Percentiles rank a stretch among this genome's conserved stretches.
phyloP scores from a whole-genome alignment of 2,888 invertebrate species.

The Oscheius sp. region DNA sequence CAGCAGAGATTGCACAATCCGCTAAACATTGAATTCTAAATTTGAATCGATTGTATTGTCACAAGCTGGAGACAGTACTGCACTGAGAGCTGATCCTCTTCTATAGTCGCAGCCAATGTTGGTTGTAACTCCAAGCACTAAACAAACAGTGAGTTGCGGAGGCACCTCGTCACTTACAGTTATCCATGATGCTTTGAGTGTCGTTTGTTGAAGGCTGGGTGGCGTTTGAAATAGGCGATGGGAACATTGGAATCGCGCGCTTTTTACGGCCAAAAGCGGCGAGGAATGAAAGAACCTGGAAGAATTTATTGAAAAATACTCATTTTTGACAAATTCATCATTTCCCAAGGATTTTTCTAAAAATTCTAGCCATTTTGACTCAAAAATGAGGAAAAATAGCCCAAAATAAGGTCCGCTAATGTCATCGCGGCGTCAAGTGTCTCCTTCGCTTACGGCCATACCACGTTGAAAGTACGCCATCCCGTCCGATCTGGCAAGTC shows the following conservation, averaged over 20 bases:
- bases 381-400: no score
- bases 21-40: constrained; percentile 1
- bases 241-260: neutral
- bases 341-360: no score
- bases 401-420: no score
- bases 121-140: constrained; percentile 47
- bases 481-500: no score
- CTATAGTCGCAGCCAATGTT: constrained; percentile 49
- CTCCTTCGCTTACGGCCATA: no score
- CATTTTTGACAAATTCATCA: no score
- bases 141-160: neutral
- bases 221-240: neutral
- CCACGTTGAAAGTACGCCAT: no score
- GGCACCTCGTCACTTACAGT: neutral
- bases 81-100: constrained; percentile 38
- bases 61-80: neutral
- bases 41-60: no score
- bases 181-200: neutral
- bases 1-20: constrained; percentile 48
- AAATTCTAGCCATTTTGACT: no score
- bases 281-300: neutral
- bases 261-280: constrained; percentile 8
- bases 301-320: neutral
- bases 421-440: no score
- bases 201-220: neutral